These are phyloP conservation scores for Sminthurides aquaticus DNA, from an alignment of 2,888 invertebrate species.

Conservation along the genomic window DNA sequence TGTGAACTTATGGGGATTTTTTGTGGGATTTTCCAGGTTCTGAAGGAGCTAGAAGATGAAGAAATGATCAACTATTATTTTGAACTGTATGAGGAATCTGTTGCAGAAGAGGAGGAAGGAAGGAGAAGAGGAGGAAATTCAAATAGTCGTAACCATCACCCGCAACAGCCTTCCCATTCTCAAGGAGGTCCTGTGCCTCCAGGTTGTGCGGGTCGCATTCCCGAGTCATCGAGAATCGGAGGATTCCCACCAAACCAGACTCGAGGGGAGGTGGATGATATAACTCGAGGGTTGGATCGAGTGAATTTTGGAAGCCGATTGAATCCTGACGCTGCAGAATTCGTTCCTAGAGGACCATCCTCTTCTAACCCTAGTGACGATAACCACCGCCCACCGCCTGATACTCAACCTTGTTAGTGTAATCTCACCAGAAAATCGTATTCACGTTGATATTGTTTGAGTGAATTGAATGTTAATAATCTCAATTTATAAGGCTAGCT, in stretches of 20 bases:
- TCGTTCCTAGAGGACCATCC: slow-evolving; percentile 55
- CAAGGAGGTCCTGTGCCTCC: slow-evolving; percentile 11
- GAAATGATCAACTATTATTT: slow-evolving; percentile 80
- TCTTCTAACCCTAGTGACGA: slow-evolving; percentile 11
- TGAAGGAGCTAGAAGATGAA: slow-evolving; percentile 78
- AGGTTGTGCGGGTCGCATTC: slow-evolving; percentile 8
- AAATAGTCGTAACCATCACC: slow-evolving; percentile 1
- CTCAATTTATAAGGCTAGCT: slow-evolving; percentile 20
- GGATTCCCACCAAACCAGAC: slow-evolving; percentile 13
- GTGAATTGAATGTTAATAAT: slow-evolving; percentile 20
- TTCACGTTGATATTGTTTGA: slow-evolving; percentile 15
- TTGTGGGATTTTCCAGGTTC: slow-evolving; percentile 55
- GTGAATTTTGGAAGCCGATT: slow-evolving; percentile 54
- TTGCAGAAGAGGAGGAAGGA: slow-evolving; percentile 44
- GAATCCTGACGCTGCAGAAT: slow-evolving; percentile 79
- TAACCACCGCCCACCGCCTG: slow-evolving; percentile 5
- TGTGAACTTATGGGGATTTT: background rate
- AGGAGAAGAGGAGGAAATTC: slow-evolving; percentile 4
- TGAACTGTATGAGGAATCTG: slow-evolving; percentile 59
- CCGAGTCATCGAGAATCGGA: slow-evolving; percentile 11
- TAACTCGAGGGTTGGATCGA: slow-evolving; percentile 34
- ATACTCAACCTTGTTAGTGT: slow-evolving; percentile 18
- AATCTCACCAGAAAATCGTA: background rate
- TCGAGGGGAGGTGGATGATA: slow-evolving; percentile 29
- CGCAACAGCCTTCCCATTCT: background rate